phyloP scores from a whole-genome alignment of 2,888 invertebrate genomes.

The Drosophila emarginata region DNA sequence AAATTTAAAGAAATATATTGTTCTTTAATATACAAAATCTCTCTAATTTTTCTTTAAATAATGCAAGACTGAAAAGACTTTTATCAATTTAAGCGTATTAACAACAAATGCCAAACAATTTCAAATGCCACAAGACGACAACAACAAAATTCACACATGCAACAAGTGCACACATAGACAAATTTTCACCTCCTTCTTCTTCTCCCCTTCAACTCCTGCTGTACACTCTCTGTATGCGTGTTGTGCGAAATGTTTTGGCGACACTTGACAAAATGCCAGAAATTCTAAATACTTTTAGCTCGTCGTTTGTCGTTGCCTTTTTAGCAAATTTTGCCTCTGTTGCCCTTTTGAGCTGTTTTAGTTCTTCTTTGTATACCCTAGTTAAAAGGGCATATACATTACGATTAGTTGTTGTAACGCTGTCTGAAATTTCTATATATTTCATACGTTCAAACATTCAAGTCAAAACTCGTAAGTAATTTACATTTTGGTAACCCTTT shows the following conservation, averaged over 20 bases:
- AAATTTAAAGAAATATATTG: not conserved
- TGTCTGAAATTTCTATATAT: too few species aligned
- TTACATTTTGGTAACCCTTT: too few species aligned
- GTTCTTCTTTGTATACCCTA: conserved; percentile 15
- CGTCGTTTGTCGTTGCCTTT: conserved; percentile 49
- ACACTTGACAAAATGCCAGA: conserved; percentile 81
- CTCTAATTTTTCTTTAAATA: not conserved
- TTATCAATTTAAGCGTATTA: conserved; percentile 14
- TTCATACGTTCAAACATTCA: too few species aligned
- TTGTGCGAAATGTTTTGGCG: conserved; percentile 74
- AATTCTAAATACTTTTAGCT: conserved; percentile 76
- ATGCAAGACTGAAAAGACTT: not conserved
- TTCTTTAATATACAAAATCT: not conserved
- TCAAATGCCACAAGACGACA: conserved; percentile 58
- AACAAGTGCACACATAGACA: conserved; percentile 57
- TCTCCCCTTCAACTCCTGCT: not conserved
- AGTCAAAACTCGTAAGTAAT: too few species aligned
- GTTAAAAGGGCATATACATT: not conserved
- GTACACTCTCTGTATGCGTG: conserved; percentile 36
- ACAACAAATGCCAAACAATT: conserved; percentile 53
- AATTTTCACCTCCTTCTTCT: not conserved
- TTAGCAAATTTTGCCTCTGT: conserved; percentile 27
- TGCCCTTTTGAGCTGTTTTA: conserved; percentile 44
- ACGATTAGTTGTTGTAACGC: too few species aligned
- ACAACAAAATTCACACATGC: conserved; percentile 50